Conservation (phyloP, 2,888 invertebrate genomes). For the Metallyticus violacea region DNA sequence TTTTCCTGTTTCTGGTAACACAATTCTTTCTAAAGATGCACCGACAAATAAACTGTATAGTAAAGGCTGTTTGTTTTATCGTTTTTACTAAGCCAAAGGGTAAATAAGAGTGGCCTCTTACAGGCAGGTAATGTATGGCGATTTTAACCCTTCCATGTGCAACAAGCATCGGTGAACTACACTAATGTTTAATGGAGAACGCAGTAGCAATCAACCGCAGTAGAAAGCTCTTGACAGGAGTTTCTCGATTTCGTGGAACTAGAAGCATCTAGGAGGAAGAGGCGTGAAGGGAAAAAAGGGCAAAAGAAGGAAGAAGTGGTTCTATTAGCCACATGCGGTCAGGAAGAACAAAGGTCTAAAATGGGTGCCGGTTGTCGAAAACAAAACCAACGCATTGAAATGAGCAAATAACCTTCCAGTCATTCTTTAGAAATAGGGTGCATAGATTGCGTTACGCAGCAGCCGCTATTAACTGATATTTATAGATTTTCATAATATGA, state of each 20-base stretch:
- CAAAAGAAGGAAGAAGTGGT: neutral
- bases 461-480: too few relatives aligned
- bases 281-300: neutral
- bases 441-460: too few relatives aligned
- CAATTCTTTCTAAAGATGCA: too few relatives aligned
- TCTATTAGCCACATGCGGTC: neutral
- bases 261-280: neutral
- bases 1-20: too few relatives aligned
- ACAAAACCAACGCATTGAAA: neutral
- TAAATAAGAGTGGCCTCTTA: neutral
- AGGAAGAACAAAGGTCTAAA: neutral
- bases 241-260: neutral
- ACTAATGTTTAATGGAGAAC: neutral
- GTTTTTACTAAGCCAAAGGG: neutral
- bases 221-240: neutral
- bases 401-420: neutral
- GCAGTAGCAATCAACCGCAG: neutral
- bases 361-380: too few relatives aligned
- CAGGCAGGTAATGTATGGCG: neutral
- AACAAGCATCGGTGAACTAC: neutral
- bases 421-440: too few relatives aligned
- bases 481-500: too few relatives aligned
- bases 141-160: neutral
- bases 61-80: too few relatives aligned
- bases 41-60: too few relatives aligned